phyloP scores from a whole-genome alignment of 2,888 invertebrate species.

The Rotaria sp. region DNA sequence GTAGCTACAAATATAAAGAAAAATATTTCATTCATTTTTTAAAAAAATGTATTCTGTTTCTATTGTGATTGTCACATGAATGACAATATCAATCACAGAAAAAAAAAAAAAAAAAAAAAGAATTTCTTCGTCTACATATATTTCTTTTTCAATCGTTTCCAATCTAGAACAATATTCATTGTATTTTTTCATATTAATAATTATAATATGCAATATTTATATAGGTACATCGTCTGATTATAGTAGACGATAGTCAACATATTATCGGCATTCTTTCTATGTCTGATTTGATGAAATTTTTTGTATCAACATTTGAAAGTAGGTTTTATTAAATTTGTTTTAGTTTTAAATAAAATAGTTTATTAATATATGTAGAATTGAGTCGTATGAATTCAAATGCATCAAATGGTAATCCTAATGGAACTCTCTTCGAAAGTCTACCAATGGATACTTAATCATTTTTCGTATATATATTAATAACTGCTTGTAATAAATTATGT shows the following conservation, averaged over 20 bases:
- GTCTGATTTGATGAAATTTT: constrained; percentile 80
- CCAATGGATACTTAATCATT: neutral
- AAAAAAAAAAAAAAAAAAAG: too few relatives aligned
- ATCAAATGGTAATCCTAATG: neutral
- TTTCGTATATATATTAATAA: neutral
- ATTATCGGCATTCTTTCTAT: constrained; percentile 89
- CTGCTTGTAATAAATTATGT: neutral
- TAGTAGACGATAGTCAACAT: constrained; percentile 80
- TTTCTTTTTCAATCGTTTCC: neutral
- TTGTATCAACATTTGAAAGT: constrained; percentile 60
- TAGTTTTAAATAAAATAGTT: neutral
- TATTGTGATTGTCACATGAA: neutral
- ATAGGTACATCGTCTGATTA: constrained; percentile 78
- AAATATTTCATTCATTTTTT: too few relatives aligned
- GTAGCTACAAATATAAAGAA: too few relatives aligned
- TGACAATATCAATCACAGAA: too few relatives aligned
- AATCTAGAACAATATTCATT: neutral
- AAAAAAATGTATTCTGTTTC: too few relatives aligned
- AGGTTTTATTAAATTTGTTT: neutral
- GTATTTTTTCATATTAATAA: neutral
- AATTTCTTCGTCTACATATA: neutral
- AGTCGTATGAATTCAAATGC: neutral
- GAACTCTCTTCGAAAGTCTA: neutral
- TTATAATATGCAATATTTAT: neutral
- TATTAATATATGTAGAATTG: neutral